Evolutionary conservation across 2,797 vertebrate species (phyloP), one percentile per base, ranked within the genome.

Genomic region (Oophaga sylvatica): DNA sequence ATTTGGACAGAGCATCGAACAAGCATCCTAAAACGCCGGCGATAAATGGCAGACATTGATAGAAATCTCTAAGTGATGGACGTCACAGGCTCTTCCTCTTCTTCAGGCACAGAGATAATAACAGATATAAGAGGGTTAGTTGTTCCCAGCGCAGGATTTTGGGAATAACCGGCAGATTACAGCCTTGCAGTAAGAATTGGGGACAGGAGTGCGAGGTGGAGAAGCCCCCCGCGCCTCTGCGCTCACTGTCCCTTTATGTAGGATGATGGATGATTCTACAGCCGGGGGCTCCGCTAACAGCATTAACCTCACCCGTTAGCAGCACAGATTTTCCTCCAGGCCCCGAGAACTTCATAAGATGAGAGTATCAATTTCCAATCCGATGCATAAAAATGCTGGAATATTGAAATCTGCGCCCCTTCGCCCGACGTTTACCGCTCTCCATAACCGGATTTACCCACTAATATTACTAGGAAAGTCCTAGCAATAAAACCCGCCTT

Each of bases 401-500:
- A 87, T 13, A n/a, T 22, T n/a, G 11, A 82, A 65, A 75, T 31
- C 57, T 87, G 65, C n/a, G 89, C 56, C 65, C 41, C 57, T 57
- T 70, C 57, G 7, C 82, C 11, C 17, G 78, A 35, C 20, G 35
- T 15, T 57, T 29, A 77, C 77, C 57, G 71, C 71, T 53, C 60
- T n/a, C 76, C 57, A 8, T 88, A 88, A 88, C 76, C 19, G 10
- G 89, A 41, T 17, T 77, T 88, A 63, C 0, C 11, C 0, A 2
- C 70, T 80, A 60, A 83, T 2, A 85, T 85, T 86, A 85, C 86
- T 70, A 22, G 84, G 81, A 73, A 67, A 92, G 83, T 90, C 78
- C 86, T 1, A 71, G 65, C 22, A 90, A 88, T 26, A 57, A 62
- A 89, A 91, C 19, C 87, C 84, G 86, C 90, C 90, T 65, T 84